Conservation (phyloP, 2,797 vertebrate genomes). For the Phrynocephalus vlangalii region DNA sequence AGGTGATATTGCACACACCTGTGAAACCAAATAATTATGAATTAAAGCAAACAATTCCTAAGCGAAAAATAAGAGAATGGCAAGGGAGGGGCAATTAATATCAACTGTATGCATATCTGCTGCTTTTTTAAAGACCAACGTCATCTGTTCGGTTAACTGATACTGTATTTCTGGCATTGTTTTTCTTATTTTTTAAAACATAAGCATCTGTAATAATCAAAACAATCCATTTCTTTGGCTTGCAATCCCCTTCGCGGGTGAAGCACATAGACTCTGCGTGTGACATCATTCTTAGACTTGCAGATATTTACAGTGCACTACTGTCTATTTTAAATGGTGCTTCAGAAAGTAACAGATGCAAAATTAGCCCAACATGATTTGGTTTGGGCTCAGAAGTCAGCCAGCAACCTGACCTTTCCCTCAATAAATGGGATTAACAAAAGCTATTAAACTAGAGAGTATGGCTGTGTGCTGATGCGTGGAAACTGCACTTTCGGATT, state of each 20-base stretch:
- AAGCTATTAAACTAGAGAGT: constrained; percentile 42
- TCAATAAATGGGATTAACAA: constrained; percentile 47
- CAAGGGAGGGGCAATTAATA: no score
- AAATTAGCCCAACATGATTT: constrained; percentile 31
- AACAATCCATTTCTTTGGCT: constrained; percentile 36
- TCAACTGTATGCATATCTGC: not conserved
- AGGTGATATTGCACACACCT: not conserved
- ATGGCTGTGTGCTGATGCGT: not conserved
- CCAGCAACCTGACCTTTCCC: constrained; percentile 45
- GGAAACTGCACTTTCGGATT: constrained; percentile 29
- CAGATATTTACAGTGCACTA: constrained; percentile 19
- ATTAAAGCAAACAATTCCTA: not conserved
- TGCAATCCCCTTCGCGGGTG: constrained; percentile 52
- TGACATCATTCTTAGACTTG: constrained; percentile 37
- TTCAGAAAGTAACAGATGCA: constrained; percentile 45
- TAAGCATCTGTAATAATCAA: constrained; percentile 41
- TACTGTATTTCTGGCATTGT: not conserved
- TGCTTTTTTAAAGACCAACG: not conserved
- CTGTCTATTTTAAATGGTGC: constrained; percentile 3
- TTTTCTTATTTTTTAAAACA: constrained; percentile 28
- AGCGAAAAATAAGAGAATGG: not conserved
- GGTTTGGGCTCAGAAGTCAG: constrained; percentile 51
- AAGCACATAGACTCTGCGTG: not conserved
- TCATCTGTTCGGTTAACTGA: not conserved
- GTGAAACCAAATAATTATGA: not conserved